Evolutionary conservation across 2,888 invertebrate genomes (phyloP), one percentile per base, ranked within the genome.

Genomic region (Luperina nickerlii): DNA sequence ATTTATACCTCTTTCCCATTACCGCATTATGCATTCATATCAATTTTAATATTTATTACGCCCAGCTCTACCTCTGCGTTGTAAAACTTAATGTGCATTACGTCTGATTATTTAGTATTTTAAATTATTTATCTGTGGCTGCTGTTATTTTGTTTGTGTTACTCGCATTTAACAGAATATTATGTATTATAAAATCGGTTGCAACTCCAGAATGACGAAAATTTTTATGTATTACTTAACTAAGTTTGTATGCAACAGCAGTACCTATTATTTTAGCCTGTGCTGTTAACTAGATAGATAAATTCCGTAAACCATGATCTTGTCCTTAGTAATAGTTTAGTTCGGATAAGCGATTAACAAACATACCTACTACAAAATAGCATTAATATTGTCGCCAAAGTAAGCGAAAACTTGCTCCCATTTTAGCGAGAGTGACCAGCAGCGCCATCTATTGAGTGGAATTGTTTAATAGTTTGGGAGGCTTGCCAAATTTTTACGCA

Each of bases 391-490:
- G 3, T n/a, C 6, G 6, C 3, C 7, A 27, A 54, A 66, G 15
- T 69, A 45, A 57, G 42, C 4, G 13, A 20, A 48, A 57, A 69
- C 7, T n/a, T 45, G 7, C 32, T 63, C 6, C 24, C 11, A 3
- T 74, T 51, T 4, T 13, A 2, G 0, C 11, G 3, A 13, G 9
- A 45, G 20, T 18, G 57, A 88, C 91, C 69, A 83, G 86, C 90
- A 90, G 69, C 94, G 93, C 93, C 94, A 94, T 93, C 94, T 94
- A 71, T 90, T 82, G 88, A 67, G 48, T 8, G 0, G n/a, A n/a
- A 60, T 20, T 20, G 8, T 45, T 24, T 0, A 6, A 72, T 13
- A 77, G 60, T 63, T 74, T 48, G 8, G 1, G 13, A 20, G 5
- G 0, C 0, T 69, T 69, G 32, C 3, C 20, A 32, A 38, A 62